Percentiles rank a stretch among this genome's conserved stretches.
phyloP scores from a whole-genome alignment of 2,113 vertebrate species.

The Oryctolagus cuniculus region DNA sequence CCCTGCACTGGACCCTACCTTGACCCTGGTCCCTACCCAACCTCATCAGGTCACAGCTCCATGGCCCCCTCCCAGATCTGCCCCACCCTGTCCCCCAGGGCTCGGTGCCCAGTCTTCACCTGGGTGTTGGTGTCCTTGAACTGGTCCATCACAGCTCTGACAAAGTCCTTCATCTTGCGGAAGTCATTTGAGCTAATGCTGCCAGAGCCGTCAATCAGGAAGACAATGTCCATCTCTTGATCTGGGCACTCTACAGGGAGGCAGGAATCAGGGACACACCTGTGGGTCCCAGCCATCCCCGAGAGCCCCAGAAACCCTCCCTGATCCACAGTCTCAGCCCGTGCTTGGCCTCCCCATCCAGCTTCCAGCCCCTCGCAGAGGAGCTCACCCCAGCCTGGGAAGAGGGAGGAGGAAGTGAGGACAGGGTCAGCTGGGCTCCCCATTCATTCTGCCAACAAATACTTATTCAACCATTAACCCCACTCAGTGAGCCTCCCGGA shows the following conservation, averaged over 20 bases:
- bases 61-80: background rate
- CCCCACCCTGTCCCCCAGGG: background rate
- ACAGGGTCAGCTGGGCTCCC: background rate
- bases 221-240: slow-evolving; percentile 76
- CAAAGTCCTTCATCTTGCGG: slow-evolving; percentile 79
- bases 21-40: background rate
- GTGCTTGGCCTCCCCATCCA: background rate
- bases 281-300: no score
- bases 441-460: background rate
- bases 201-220: slow-evolving; percentile 83
- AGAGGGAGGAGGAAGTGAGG: background rate
- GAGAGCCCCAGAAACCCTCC: background rate
- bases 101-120: slow-evolving; percentile 57
- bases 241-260: slow-evolving; percentile 70
- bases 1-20: background rate
- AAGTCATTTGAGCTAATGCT: slow-evolving; percentile 73
- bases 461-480: background rate
- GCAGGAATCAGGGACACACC: background rate
- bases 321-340: background rate
- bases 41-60: background rate
- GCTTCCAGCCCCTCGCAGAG: background rate
- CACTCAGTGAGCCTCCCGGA: background rate
- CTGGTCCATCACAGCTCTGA: slow-evolving; percentile 75
- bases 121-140: slow-evolving; percentile 67
- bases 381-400: background rate